Percentiles rank a stretch among this genome's conserved stretches.
Conservation (phyloP, 2,888 invertebrate genomes). For the Harmothoe impar region DNA sequence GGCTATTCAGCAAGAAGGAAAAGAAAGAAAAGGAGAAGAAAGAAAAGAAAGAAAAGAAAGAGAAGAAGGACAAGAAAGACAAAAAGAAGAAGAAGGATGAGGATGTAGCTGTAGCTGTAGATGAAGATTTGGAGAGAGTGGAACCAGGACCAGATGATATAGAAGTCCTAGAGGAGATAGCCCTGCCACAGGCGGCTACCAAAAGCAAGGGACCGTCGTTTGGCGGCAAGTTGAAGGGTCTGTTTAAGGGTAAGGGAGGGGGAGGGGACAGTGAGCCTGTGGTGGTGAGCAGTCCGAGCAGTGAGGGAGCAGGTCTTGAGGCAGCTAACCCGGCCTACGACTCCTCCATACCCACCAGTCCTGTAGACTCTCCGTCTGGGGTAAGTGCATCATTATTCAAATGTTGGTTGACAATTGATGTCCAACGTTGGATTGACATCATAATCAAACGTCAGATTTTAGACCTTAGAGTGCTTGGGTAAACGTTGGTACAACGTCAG, state of each 20-base stretch:
- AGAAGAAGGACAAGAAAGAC: neutral
- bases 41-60: conserved; percentile 11
- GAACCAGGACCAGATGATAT: neutral
- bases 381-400: neutral
- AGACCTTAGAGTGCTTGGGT: too few species aligned
- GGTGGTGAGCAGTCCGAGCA: conserved; percentile 31
- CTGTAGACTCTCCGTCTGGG: neutral
- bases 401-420: too few species aligned
- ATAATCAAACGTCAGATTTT: too few species aligned
- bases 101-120: neutral
- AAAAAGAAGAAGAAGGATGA: neutral
- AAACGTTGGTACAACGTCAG: too few species aligned
- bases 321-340: conserved; percentile 27
- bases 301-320: neutral
- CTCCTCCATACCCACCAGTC: neutral
- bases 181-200: too few species aligned
- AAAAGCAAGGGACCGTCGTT: neutral
- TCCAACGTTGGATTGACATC: too few species aligned
- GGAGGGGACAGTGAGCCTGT: neutral
- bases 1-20: conserved; percentile 15
- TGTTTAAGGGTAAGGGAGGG: neutral
- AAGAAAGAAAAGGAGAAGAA: neutral
- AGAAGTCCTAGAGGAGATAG: too few species aligned
- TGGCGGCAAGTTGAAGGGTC: neutral
- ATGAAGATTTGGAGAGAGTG: neutral